Evolutionary conservation across 2,888 invertebrate genomes (phyloP), one percentile per base, ranked within the genome.

Genomic region (Drosophila helvetica): DNA sequence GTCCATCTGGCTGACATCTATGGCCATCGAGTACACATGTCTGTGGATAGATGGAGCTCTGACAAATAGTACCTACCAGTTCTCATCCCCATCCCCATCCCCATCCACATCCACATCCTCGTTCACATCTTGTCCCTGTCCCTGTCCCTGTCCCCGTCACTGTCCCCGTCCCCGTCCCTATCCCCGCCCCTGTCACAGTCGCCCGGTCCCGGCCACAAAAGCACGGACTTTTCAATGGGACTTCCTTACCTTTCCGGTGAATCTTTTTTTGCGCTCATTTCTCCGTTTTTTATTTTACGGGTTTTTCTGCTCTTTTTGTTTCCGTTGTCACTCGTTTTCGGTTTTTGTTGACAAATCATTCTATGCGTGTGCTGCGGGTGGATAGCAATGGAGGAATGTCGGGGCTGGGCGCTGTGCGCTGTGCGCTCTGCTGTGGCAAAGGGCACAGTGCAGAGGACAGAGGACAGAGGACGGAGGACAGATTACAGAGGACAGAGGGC

Each of bases 241-340:
- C 66, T 66, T 66, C 66, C 66, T 66, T 66, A 66, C 66, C 66
- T 66, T 66, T 66, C 66, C 66, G 66, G 66, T 48, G 67, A 53
- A 65, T 38, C 53, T 54, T 66, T 66, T 50, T 66, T 38, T 54
- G 42, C 42, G 42, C 22, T 66, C 65, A 17, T 27, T 27, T 47
- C 47, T 18, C 54, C 60, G 17, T 38, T 52, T 52, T 51, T 19
- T 30, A 48, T 59, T 57, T 46, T 17, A 18, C 38, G 38, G n/a
- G 7, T n/a, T 38, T 57, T 19, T 12, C 47, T 47, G 47, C 47
- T 19, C 12, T 47, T 18, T 47, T 47, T 47, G 47, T 47, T 60
- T 19, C 43, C 25, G 22, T 27, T 52, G 38, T 51, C 33, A 22
- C 33, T 48, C 30, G 22, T 50, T 64, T 48, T 66, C 53, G 53